Percentiles rank a stretch among this genome's conserved stretches.
phyloP scores from a whole-genome alignment of 2,113 vertebrate genomes.

The Haemorhous mexicanus region DNA sequence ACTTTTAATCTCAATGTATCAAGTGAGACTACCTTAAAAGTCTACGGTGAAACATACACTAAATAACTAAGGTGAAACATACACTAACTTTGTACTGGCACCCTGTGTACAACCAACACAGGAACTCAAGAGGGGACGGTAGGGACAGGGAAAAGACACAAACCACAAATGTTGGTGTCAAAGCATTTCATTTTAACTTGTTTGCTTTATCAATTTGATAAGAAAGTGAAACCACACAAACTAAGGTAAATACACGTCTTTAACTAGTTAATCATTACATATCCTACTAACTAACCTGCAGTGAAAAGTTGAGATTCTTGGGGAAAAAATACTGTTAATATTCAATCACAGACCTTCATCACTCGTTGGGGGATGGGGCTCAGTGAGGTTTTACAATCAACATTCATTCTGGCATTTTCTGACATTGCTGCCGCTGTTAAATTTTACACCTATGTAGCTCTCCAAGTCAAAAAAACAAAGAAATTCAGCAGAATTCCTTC shows the following conservation, averaged over 20 bases:
- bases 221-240: background rate
- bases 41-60: background rate
- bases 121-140: rapidly evolving
- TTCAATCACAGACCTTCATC: background rate
- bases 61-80: background rate
- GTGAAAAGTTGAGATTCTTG: background rate
- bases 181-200: background rate
- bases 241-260: background rate
- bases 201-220: background rate
- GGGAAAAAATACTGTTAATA: background rate
- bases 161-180: background rate
- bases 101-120: background rate
- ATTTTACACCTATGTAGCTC: background rate
- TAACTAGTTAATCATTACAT: background rate
- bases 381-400: background rate
- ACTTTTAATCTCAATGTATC: background rate
- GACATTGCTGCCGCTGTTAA: background rate
- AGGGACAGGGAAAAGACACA: background rate
- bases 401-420: background rate
- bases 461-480: background rate
- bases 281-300: background rate
- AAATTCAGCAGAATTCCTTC: background rate
- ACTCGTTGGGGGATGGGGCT: background rate
- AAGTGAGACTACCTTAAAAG: background rate
- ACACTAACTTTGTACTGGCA: background rate